Evolutionary conservation across 2,113 vertebrate genomes (phyloP).

Genomic region (Herpetotheres cachinnans): DNA sequence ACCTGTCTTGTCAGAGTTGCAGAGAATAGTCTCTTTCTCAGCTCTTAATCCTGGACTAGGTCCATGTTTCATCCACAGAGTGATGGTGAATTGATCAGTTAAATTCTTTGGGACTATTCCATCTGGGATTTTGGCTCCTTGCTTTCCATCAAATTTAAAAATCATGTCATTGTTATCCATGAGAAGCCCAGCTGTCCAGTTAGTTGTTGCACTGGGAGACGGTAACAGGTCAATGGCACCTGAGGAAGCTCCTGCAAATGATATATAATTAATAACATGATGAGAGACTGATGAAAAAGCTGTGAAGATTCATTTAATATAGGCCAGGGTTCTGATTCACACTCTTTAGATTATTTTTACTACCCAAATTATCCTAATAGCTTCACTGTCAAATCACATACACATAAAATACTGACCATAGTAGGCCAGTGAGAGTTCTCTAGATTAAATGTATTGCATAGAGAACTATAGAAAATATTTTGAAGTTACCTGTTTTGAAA

Average conservation of each 20-base stretch:
- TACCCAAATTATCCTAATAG: background rate
- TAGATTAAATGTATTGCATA: background rate
- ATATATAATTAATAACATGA: background rate
- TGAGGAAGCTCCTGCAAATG: constrained; percentile 86
- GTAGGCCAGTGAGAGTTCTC: background rate
- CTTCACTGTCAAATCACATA: background rate
- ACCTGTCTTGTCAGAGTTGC: constrained; percentile 98
- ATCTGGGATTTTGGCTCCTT: constrained; percentile 94
- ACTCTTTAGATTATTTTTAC: background rate
- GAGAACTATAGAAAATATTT: background rate
- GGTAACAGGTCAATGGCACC: constrained; percentile 95
- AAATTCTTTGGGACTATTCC: constrained; percentile 93
- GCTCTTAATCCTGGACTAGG: constrained; percentile 91
- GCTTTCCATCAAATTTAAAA: constrained; percentile 93
- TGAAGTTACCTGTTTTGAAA: background rate
- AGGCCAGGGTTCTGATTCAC: background rate
- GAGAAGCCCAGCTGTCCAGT: constrained; percentile 90
- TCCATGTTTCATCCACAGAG: constrained; percentile 96
- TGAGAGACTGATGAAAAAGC: background rate
- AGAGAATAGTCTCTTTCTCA: constrained; percentile 96
- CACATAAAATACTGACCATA: rapidly evolving
- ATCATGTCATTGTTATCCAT: constrained; percentile 89
- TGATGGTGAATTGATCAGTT: constrained; percentile 95
- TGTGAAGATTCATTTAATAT: background rate
- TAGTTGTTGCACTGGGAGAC: constrained; percentile 81